A percentile compares a stretch with the other conserved stretches of the same genome.
phyloP scores from a whole-genome alignment of 2,888 invertebrate genomes.

The Drosophila neutralis region DNA sequence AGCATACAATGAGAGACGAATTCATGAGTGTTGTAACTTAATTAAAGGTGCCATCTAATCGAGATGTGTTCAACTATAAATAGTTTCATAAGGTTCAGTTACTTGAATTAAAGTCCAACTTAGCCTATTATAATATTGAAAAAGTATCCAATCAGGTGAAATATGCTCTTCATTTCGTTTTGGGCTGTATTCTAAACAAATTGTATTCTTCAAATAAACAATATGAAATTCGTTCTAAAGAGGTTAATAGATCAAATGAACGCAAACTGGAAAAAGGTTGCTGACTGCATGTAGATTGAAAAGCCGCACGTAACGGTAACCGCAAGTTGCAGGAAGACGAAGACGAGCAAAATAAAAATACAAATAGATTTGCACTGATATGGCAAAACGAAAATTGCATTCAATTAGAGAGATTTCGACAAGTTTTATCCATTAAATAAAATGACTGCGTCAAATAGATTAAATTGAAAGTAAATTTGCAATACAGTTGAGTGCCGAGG shows the following conservation, averaged over 20 bases:
- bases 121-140: background rate
- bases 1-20: background rate
- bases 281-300: conserved; percentile 40
- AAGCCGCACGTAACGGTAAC: conserved; percentile 7
- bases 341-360: conserved; percentile 23
- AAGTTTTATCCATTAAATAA: conserved; percentile 68
- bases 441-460: conserved; percentile 44
- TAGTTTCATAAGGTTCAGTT: background rate
- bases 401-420: conserved; percentile 48
- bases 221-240: conserved; percentile 9
- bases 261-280: conserved; percentile 10
- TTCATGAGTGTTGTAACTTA: background rate
- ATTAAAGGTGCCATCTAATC: background rate
- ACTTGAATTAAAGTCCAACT: background rate
- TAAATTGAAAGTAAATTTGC: conserved; percentile 55
- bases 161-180: background rate
- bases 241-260: conserved; percentile 35
- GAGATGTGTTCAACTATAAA: background rate
- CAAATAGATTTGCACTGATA: conserved; percentile 53
- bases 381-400: conserved; percentile 55
- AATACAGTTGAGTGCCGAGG: conserved; percentile 33
- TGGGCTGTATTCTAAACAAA: background rate
- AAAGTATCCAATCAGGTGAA: background rate
- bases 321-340: conserved; percentile 28
- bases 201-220: background rate